Evolutionary conservation across 2,888 invertebrate genomes (phyloP), one percentile per base, ranked within the genome.

Genomic region (Euzophera pinguis): DNA sequence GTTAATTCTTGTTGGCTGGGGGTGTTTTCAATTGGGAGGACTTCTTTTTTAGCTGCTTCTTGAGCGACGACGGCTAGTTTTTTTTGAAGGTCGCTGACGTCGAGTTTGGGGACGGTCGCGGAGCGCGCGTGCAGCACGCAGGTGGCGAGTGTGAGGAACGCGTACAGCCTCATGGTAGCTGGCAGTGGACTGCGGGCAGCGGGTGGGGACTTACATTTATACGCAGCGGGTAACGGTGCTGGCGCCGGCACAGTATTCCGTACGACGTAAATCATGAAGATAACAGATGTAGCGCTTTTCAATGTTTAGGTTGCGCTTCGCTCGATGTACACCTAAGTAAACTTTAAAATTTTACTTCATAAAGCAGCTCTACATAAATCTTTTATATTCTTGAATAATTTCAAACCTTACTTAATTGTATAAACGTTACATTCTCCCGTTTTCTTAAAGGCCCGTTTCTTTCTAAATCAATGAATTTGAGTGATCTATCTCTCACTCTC

Each of bases 191-290:
- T 81, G 68, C 58, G 62, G 68, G 65, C 67, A 67, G 59, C 69
- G 61, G 65, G 68, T 60, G 71, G 67, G 70, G 63, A 53, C 62
- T 62, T 55, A 60, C 78, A 73, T 89, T 84, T 89, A 89, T 89
- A 89, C 75, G 66, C 58, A 57, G 58, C 59, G 66, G 56, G 62
- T 89, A 89, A 89, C 89, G 89, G 89, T 88, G 71, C 64, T 62
- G 59, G 58, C 54, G 62, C 65, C 61, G 60, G 60, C 53, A 16
- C 67, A 61, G 64, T 78, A 78, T 73, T 68, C 69, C 22, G 43
- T 2, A 7, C 2, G 13, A 12, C 3, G 9, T 16, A 39, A 1
- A 39, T 16, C 9, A 39, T 16, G 14, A 10, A 8, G 3, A 0
- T 16, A 14, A 39, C 16, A 39, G 39, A 39, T 39, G 39, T 16